Conservation (phyloP, 2,888 invertebrate species). For the Ischnus inquisitorius region DNA sequence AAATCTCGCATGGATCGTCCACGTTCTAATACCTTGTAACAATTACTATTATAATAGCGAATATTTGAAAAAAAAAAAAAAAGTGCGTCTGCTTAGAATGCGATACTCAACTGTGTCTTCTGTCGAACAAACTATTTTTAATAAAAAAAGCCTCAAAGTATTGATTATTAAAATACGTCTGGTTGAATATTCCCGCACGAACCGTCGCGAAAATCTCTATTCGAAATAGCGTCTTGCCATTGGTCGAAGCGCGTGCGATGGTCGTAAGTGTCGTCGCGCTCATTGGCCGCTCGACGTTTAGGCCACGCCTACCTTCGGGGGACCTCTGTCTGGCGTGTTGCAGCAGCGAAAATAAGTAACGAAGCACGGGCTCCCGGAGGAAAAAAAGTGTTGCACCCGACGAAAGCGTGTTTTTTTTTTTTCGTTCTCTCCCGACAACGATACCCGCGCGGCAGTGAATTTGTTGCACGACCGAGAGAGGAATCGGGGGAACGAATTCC, state of each 20-base stretch:
- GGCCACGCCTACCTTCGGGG: slow-evolving; percentile 68
- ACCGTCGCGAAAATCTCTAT: slow-evolving; percentile 44
- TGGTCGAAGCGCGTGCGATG: slow-evolving; percentile 65
- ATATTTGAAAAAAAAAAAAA: slow-evolving; percentile 1
- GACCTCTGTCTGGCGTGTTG: slow-evolving; percentile 67
- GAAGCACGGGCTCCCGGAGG: slow-evolving; percentile 65
- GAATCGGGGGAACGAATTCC: slow-evolving; percentile 50
- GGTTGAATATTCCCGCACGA: slow-evolving; percentile 34
- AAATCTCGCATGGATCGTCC: neutral
- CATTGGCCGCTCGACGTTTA: slow-evolving; percentile 66
- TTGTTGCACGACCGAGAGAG: slow-evolving; percentile 40
- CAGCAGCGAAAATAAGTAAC: slow-evolving; percentile 67
- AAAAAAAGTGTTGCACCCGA: slow-evolving; percentile 62
- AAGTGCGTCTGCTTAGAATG: neutral
- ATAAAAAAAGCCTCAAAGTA: slow-evolving; percentile 30
- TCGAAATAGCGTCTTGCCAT: slow-evolving; percentile 61
- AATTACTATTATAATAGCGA: neutral
- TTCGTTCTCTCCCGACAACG: slow-evolving; percentile 55
- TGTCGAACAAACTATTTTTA: slow-evolving; percentile 8
- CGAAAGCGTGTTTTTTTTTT: slow-evolving; percentile 67
- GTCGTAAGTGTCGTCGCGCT: slow-evolving; percentile 3
- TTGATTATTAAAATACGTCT: slow-evolving; percentile 24
- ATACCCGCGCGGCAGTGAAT: slow-evolving; percentile 37
- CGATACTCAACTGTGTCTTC: neutral
- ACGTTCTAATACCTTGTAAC: neutral